Base-by-base conservation (phyloP, 2,797 vertebrate genomes). In the Chaetophractus vellerosus region DNA sequence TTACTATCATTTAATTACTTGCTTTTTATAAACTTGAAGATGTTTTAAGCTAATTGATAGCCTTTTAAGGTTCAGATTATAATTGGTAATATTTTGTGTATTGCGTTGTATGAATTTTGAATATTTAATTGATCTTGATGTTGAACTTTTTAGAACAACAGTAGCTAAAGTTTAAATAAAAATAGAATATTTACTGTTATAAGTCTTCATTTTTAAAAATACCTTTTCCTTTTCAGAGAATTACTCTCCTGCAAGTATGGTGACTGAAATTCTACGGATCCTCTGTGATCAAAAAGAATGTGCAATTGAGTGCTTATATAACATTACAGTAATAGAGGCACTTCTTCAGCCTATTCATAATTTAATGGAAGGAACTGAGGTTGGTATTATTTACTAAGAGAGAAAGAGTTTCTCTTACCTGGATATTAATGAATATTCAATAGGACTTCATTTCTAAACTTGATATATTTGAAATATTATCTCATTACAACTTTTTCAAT, bases 241-340 rank as follows among this genome's bases (percentile, higher is more conserved):
- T 45, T 98, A 99, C 95, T 99, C 98, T 45, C 99, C 99, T 94
- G 98, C 98, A 97, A 95, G 96, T 93, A 98, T 99, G 97, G 99
- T 98, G 97, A 99, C 99, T 98, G 99, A 99, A 95, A 97, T 99
- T 96, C 98, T 99, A 50, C 98, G 98, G 98, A 99, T 98, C 95
- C 98, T 99, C 80, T 99, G 99, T 97, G 99, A 99, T 90, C 99
- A 99, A 85, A 99, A 98, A 6, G 99, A 99, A 95, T 99, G 99
- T 94, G 99, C 99, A 28, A 87, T 97, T 14, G 98, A 99, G 86
- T 99, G 99, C 97, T 98, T 99, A 64, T 98, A 99, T 97, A 98
- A 97, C 12, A 98, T 96, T 15, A 95, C 98, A 1, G 98, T 99
- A 28, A 98, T 99, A 41, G 98, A 99, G 95, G 97, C 98, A 0